Base-by-base conservation (phyloP, 2,797 vertebrate species). In the Paramormyrops hopkinsi region DNA sequence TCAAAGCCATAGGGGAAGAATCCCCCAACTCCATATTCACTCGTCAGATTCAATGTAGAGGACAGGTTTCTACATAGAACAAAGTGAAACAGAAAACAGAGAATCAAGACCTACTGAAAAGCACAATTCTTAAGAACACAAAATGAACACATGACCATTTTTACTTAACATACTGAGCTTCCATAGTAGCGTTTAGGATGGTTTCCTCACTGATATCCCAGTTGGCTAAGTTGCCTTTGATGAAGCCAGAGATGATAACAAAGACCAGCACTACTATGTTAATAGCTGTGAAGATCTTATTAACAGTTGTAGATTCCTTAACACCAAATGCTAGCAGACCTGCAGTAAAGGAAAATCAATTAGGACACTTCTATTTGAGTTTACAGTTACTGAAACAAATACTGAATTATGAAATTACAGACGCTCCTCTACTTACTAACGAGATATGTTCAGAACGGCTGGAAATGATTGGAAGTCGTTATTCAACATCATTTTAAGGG, bases 321-420 rank as follows among this genome's bases (percentile, higher is more conserved):
- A 97, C 97, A 12, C 97, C 97, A 90, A 97, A 97, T 3, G 96
- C 96, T 88, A 98, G 95, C 48, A 98, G 91, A 50, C 96, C 97
- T 98, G 90, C 8, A 17, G 5, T 14, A 29, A 86, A 86, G 37
- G 41, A 29, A 56, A 62, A 46, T 79, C 14, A 7, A 84, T 59
- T 0, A 3, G 14, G 11, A 22, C 3, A 29, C 2, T 22, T 44
- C 8, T 50, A 22, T 50, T 25, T 22, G 46, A 44, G 14, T 3
- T n/a, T 44, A n/a, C 37, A 44, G 14, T 17, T 5, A 41, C 5
- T 17, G 12, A 41, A 6, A 37, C 3, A 76, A 19, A 41, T 7
- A 41, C 14, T 2, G 69, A 76, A 76, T 76, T 19, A 5, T 76
- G 33, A 0, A 19, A 76, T 76, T 5, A 56, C 54, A 7, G 54